Evolutionary conservation across 2,113 vertebrate species (phyloP).

Genomic region (Leiothrix lutea): DNA sequence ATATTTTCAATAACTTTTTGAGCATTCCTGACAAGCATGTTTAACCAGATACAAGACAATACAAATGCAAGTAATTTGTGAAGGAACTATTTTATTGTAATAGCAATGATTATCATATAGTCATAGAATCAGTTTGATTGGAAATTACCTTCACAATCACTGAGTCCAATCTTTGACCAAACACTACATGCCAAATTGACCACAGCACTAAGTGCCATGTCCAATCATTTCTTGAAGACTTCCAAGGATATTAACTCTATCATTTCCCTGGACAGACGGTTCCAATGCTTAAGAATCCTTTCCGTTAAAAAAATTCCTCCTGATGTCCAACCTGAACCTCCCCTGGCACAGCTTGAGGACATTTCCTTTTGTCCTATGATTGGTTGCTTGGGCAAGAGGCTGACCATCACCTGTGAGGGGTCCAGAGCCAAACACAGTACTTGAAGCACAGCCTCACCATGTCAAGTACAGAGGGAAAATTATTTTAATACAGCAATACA

Average conservation of each 20-base stretch:
- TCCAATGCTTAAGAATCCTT: not conserved
- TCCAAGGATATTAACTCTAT: not conserved
- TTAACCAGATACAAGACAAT: not conserved
- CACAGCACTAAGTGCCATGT: not conserved
- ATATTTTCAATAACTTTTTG: not conserved
- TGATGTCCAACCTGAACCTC: not conserved
- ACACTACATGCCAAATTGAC: not conserved
- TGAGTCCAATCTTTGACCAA: not conserved
- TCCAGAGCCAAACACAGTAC: not conserved
- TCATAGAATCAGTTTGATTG: not conserved
- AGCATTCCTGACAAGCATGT: not conserved
- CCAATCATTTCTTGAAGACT: not conserved
- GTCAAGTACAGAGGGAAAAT: not conserved
- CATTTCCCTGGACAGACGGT: not conserved
- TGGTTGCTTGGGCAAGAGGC: not conserved
- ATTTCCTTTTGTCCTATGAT: not conserved
- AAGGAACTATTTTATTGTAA: not conserved
- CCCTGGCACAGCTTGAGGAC: not conserved
- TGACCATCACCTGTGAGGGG: not conserved
- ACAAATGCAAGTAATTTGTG: not conserved
- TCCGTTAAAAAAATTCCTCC: accelerated
- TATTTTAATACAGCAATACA: not conserved
- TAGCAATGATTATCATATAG: not conserved
- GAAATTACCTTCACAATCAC: not conserved
- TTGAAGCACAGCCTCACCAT: not conserved